Base-by-base conservation (phyloP, 2,888 invertebrate genomes). In the Eupsilia transversa region DNA sequence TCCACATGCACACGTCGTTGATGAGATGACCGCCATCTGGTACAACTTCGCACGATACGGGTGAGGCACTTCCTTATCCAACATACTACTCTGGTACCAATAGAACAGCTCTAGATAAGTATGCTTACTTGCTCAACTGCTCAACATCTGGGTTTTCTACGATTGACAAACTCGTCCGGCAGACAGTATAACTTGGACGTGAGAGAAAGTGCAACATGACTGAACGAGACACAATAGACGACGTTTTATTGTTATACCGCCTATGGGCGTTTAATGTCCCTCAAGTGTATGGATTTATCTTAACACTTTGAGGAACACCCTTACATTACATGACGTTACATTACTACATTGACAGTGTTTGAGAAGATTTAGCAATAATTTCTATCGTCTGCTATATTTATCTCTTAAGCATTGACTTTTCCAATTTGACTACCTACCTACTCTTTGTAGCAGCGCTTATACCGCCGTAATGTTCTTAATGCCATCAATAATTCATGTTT, bases 41-140 rank as follows among this genome's bases (percentile, higher is more conserved):
- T 92, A 94, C 82, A 96, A 93, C 89, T 97, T 97, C 83, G 95
- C 94, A 3, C 93, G 82, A 92, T 92, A 88, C 89, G 97, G 95
- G 88, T 97, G 33, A 65, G 54, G 20, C 20, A 30, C 10, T 41
- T 63, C 41, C 27, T 41, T 20, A 1, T 41, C n/a, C 27, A 27
- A 60, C 20, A 12, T 27, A 0, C 6, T 60, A 17, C 17, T 3
- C 27, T 17, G 17, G 30, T 63, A 17, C 30, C 14, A 56, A 23
- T 23, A 27, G 7, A 54, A 20, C 33, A 33, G 6, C 65, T 14
- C 7, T 12, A 56, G 27, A 12, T n/a, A 27, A 20, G 2, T 23
- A 17, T 64, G 64, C 30, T 30, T 30, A 63, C 27, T 30, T 43
- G 7, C 20, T 60, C 60, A 63, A 20, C 10, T 30, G 2, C 20